Percentiles rank a stretch among this genome's conserved stretches.
Conservation (phyloP, 2,113 vertebrate species). For the Chaenogobius annularis region DNA sequence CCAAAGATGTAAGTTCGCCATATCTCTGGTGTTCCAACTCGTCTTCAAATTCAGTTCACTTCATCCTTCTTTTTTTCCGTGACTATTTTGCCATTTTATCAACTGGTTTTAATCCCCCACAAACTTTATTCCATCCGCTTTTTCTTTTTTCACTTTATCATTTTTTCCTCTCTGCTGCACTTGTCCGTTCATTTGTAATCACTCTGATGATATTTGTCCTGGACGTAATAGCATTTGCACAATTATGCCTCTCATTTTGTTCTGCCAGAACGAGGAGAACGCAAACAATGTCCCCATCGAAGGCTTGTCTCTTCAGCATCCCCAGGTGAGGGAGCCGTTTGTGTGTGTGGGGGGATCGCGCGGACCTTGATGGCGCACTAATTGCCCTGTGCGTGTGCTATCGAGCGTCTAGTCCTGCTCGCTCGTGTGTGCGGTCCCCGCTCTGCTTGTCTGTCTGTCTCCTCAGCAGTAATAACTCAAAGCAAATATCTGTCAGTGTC, state of each 20-base stretch:
- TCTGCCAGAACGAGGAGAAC: slow-evolving; percentile 75
- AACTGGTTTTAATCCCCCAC: background rate
- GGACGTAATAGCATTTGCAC: slow-evolving; percentile 44
- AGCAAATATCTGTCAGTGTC: slow-evolving; percentile 56
- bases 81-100: background rate
- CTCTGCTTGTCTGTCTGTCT: slow-evolving; percentile 28
- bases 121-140: background rate
- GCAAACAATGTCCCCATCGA: slow-evolving; percentile 80
- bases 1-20: slow-evolving; percentile 72
- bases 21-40: slow-evolving; percentile 14
- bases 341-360: slow-evolving; percentile 60
- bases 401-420: slow-evolving; percentile 4
- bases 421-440: slow-evolving; percentile 8
- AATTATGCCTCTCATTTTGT: slow-evolving; percentile 55
- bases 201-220: slow-evolving; percentile 38
- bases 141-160: background rate
- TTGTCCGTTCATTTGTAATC: slow-evolving; percentile 23
- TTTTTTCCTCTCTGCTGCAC: slow-evolving; percentile 12
- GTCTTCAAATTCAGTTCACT: background rate
- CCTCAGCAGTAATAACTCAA: slow-evolving; percentile 65
- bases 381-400: slow-evolving; percentile 32
- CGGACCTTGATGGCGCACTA: slow-evolving; percentile 57
- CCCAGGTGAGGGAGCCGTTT: slow-evolving; percentile 79
- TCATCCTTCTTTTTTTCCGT: background rate
- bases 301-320: slow-evolving; percentile 82